Evolutionary conservation across 2,888 invertebrate genomes (phyloP), one percentile per base, ranked within the genome.

Genomic region (Calameuta idolon): DNA sequence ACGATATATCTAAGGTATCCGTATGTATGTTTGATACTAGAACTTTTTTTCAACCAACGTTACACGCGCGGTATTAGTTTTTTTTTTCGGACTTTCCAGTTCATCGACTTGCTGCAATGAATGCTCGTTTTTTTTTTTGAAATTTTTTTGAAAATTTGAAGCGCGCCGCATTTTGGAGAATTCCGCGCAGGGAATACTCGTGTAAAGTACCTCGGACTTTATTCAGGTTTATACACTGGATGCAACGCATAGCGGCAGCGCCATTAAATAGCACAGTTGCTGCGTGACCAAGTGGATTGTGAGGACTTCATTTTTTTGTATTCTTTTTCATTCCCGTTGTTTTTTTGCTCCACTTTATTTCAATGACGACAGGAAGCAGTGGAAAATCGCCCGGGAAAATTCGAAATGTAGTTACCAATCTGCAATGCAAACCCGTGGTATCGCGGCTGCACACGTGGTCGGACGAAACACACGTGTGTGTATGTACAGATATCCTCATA

Each of bases 401-500:
- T 84, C 82, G 85, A 81, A 85, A 87, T 85, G 84, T 83, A 82
- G 86, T 86, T 87, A 85, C 82, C 84, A 87, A 89, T 88, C 87
- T 89, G 87, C 89, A 88, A 87, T 87, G 87, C 87, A 89, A 88
- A 89, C 85, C 83, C 81, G 81, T 79, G 82, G 85, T 83, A 85
- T 83, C 81, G 81, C 80, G 82, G 83, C 80, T 76, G 74, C 9
- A 30, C 34, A 23, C 71, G 71, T 34, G 71, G 71, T 12, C 11
- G 12, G 5, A 31, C 71, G 31, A 33, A 11, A 71, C 30, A 34
- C 71, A 15, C 71, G 30, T 12, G 71, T 23, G 31, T 12, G 9
- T 71, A 11, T 71, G 9, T 31, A 34, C 33, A 71, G 12, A 2
- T 31, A 34, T 71, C 31, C 31, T 31, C 33, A 12, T 31, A 71